A percentile compares a stretch with the other conserved stretches of the same genome.
phyloP scores from a whole-genome alignment of 2,113 vertebrate species.

The Rhombomys opimus region DNA sequence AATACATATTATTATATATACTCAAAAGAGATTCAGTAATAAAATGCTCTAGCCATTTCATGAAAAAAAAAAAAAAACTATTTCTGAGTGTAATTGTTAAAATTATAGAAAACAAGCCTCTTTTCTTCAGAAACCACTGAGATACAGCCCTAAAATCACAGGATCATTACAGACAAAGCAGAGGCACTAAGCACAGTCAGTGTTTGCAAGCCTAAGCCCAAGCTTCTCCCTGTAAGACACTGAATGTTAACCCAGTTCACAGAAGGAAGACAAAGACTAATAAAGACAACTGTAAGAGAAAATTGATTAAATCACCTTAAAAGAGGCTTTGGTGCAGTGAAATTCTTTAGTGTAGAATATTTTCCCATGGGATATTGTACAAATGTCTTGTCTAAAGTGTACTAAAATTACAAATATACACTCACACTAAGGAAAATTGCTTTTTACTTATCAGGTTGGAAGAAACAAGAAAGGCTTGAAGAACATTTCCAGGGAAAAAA shows the following conservation, averaged over 20 bases:
- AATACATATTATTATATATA: too few species aligned
- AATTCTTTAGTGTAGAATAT: constrained; percentile 52
- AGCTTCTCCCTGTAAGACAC: constrained; percentile 44
- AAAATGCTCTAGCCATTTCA: constrained; percentile 56
- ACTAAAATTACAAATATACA: constrained; percentile 66
- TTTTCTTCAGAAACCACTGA: constrained; percentile 64
- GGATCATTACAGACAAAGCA: constrained; percentile 37
- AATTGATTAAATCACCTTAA: constrained; percentile 68
- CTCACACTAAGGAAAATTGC: constrained; percentile 58
- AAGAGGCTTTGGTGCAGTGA: constrained; percentile 22
- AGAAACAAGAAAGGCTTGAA: constrained; percentile 64
- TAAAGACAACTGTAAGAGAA: constrained; percentile 61
- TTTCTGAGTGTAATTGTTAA: constrained; percentile 64
- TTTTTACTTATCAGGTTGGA: constrained; percentile 58
- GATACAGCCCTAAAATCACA: constrained; percentile 37
- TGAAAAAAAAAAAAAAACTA: constrained; percentile 67
- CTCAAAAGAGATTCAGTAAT: constrained; percentile 45
- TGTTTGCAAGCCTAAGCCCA: constrained; percentile 48
- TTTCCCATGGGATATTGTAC: constrained; percentile 21
- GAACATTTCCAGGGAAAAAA: constrained; percentile 68
- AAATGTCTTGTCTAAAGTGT: constrained; percentile 52
- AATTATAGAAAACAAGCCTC: constrained; percentile 71
- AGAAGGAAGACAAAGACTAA: constrained; percentile 63
- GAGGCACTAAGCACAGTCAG: constrained; percentile 49
- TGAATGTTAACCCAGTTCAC: constrained; percentile 26